Evolutionary conservation across 2,113 vertebrate species (phyloP).

Genomic region (Gopherus flavomarginatus): DNA sequence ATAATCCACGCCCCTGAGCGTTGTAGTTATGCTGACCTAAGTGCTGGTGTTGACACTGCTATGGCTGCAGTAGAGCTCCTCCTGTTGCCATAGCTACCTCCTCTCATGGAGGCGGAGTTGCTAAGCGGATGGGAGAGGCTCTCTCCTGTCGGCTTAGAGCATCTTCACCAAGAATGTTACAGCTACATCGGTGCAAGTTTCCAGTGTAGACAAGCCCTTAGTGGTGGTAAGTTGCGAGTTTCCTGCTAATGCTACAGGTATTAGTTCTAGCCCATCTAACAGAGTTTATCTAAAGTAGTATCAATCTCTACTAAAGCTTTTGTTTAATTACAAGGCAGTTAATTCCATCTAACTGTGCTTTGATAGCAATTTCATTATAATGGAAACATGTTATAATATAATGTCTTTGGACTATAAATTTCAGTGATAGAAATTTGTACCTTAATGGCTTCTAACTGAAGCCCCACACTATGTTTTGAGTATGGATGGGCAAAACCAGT

Average conservation of each 20-base stretch:
- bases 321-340: slow-evolving; percentile 51
- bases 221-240: neutral
- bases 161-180: neutral
- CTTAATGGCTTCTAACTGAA: slow-evolving; percentile 22
- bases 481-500: neutral
- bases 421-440: slow-evolving; percentile 52
- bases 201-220: neutral
- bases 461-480: neutral
- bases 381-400: slow-evolving; percentile 40
- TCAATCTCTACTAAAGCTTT: slow-evolving; percentile 24
- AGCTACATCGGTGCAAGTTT: neutral
- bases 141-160: neutral
- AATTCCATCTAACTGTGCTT: slow-evolving; percentile 34
- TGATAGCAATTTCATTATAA: slow-evolving; percentile 41
- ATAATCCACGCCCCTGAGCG: too few relatives aligned
- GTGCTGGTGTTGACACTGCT: neutral
- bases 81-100: too few relatives aligned
- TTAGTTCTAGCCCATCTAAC: slow-evolving; percentile 28
- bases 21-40: neutral
- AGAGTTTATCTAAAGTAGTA: slow-evolving; percentile 21
- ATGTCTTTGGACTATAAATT: slow-evolving; percentile 55
- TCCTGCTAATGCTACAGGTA: slow-evolving; percentile 25
- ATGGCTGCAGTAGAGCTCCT: neutral
- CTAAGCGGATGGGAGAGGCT: neutral
- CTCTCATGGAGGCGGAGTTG: neutral